These are phyloP conservation scores for Dinoponera quadriceps DNA, from an alignment of 1,140 invertebrate species.

Conservation along the genomic window DNA sequence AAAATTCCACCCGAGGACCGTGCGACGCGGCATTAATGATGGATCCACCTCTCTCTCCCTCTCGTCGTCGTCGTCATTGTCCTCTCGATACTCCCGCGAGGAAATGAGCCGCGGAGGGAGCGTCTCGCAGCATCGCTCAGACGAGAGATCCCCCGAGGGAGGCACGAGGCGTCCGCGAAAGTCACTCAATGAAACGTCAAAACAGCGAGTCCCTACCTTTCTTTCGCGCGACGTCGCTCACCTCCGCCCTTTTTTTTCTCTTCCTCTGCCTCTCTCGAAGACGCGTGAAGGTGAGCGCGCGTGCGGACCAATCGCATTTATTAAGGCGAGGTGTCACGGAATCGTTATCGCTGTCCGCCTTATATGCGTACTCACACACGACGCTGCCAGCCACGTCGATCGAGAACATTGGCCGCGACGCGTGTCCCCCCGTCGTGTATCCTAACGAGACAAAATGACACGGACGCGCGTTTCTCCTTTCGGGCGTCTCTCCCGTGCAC, in stretches of 20 bases:
- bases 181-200: conserved; percentile 77
- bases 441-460: conserved; percentile 76
- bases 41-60: conserved; percentile 72
- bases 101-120: conserved; percentile 41
- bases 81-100: conserved; percentile 62
- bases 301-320: conserved; percentile 75
- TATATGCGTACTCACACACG: conserved; percentile 69
- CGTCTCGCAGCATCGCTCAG: conserved; percentile 25
- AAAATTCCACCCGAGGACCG: conserved; percentile 78
- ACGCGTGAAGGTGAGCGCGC: conserved; percentile 57
- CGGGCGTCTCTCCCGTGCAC: conserved; percentile 27
- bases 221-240: conserved; percentile 21
- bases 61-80: conserved; percentile 61
- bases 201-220: conserved; percentile 69
- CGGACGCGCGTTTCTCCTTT: conserved; percentile 49
- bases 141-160: conserved; percentile 64
- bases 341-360: conserved; percentile 72
- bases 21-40: conserved; percentile 81
- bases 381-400: conserved; percentile 73
- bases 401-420: conserved; percentile 72
- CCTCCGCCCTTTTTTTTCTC: conserved; percentile 24
- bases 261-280: conserved; percentile 24
- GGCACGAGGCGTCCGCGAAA: conserved; percentile 73
- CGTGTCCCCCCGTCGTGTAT: conserved; percentile 71
- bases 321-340: conserved; percentile 71